Evolutionary conservation across 1,140 invertebrate genomes (phyloP), one percentile per base, ranked within the genome.

Genomic region (Drosophila sulfurigaster): DNA sequence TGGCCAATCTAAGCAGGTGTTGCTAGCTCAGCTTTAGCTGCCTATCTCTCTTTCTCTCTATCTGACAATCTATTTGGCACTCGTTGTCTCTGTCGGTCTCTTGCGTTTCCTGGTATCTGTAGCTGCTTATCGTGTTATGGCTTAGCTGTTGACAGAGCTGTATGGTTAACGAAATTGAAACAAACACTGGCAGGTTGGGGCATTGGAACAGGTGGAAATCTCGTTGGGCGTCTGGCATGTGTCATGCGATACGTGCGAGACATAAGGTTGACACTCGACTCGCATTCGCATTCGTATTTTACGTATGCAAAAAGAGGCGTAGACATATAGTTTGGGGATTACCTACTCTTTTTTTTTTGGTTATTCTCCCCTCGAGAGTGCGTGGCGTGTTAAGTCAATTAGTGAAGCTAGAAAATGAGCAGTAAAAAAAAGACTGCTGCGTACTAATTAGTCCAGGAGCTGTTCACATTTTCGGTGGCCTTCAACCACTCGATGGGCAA

Each of bases 341-440:
- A 32, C 20, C 20, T 25, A 25, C 30, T 32, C 7, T 32, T 32
- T 32, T 6, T 30, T 30, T 6, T 32, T 32, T 0, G 30, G 30
- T 3, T 10, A 41, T 41, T n/a, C 38, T 4, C 11, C 38, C 38
- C 10, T 11, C 2, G 3, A 3, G n/a, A 43, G 41, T 65, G 60
- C 65, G 57, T 49, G 67, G 46, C 62, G 58, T 72, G 73, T 65
- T 78, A 64, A 77, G 82, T 80, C 77, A 88, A 87, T 87, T 86
- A 87, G 75, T 65, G 75, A 45, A 64, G 69, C 68, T 63, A 65
- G 46, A 83, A 25, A 83, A 66, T 77, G 72, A 83, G 60, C 63
- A 68, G 38, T 13, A 46, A 30, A 13, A 58, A 65, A 71, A 56
- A 20, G 20, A 81, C 81, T 79, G 52, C 65, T 45, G 71, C 64